Evolutionary conservation across 2,888 invertebrate species (phyloP), one percentile per base, ranked within the genome.

Genomic region (Eumerus sabulonum): DNA sequence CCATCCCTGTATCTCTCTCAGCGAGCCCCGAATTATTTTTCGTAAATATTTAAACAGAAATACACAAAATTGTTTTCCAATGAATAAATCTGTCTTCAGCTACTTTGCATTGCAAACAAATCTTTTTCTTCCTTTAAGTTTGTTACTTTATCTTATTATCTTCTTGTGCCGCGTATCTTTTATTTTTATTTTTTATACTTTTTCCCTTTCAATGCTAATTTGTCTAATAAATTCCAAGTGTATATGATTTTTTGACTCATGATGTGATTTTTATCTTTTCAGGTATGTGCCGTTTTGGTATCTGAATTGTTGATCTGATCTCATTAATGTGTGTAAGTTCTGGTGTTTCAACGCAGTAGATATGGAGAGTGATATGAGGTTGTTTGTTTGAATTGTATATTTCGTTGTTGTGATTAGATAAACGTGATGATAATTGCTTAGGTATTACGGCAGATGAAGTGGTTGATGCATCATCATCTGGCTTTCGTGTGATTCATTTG

Each of bases 201-300:
- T 42, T 50, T 50, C 48, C 42, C n/a, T 51, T 45, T 51, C 27
- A 56, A 77, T 77, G 77, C 59, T 77, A 77, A 77, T 77, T 72
- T 72, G 62, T 67, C 66, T 72, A 72, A 70, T 77, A 72, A 72
- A 77, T 72, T 27, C 27, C 7, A 27, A 27, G 27, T 27, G 27
- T 4, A 27, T 27, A 27, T 4, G 27, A n/a, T n/a, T 27, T 27
- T 27, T 27, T 27, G 7, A 62, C 42, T 44, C 48, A 66, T 47
- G 45, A 40, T 51, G 56, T 1, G 47, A 35, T 68, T 54, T 72
- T 45, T 77, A 57, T 77, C 77, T 63, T 77, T 77, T 68, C 77
- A 77, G 77, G 77, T 77, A 77, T 77, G 77, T 77, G 72, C 73
- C 73, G 57, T 68, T 14, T n/a, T n/a, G 54, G 27, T 44, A 63